Percentiles rank a stretch among this genome's conserved stretches.
Evolutionary conservation across 2,797 vertebrate species (phyloP).

Genomic region (Prionace glauca): DNA sequence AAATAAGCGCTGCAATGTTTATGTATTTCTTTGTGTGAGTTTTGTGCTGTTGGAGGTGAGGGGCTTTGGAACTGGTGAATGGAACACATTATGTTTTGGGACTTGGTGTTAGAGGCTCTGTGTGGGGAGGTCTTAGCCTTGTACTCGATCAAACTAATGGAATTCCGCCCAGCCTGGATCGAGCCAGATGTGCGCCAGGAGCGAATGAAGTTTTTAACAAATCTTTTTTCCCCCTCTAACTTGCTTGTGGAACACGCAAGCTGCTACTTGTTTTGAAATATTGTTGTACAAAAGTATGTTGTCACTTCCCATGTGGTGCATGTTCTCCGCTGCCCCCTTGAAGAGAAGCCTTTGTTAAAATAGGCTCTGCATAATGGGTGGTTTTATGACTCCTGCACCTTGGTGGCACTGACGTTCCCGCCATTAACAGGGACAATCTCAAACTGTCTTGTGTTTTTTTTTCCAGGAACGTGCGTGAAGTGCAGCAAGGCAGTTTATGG

Average conservation of each 20-base stretch:
- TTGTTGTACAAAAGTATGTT: not conserved
- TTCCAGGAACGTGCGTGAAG: constrained; percentile 79
- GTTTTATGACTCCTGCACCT: not conserved
- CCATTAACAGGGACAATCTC: not conserved
- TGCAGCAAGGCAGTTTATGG: constrained; percentile 85
- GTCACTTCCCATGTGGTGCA: not conserved
- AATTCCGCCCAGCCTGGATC: not conserved
- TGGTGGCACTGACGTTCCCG: not conserved
- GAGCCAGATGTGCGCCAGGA: not conserved
- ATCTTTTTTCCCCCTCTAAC: not conserved
- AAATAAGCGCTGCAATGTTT: not conserved
- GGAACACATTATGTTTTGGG: not conserved
- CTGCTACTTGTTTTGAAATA: not conserved
- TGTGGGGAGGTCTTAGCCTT: not conserved
- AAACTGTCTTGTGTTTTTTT: constrained; percentile 33
- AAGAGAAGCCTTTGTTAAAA: not conserved
- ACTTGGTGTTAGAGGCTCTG: not conserved
- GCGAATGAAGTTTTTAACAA: not conserved
- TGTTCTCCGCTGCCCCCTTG: not conserved
- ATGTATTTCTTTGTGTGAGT: not conserved
- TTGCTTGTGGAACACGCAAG: not conserved
- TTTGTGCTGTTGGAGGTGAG: not conserved
- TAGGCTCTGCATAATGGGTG: not conserved
- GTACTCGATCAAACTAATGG: not conserved
- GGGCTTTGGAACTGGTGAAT: constrained; percentile 22